Evolutionary conservation across 2,888 invertebrate species (phyloP), one percentile per base, ranked within the genome.

Genomic region (Lymantria monacha): DNA sequence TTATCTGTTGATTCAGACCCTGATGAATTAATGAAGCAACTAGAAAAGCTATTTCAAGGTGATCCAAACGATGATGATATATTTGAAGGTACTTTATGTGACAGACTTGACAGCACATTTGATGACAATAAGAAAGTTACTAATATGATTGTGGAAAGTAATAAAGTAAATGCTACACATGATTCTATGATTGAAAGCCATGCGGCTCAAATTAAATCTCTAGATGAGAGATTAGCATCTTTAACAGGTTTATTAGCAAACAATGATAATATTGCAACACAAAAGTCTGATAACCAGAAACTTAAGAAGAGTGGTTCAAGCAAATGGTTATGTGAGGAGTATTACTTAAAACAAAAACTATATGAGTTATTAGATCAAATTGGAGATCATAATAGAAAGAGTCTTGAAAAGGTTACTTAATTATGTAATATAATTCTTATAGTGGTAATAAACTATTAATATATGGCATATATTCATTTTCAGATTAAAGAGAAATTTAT

Each of bases 261-360:
- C 47, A 74, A 76, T 57, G 70, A 72, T 30, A 70, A 50, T 48
- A 42, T n/a, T 43, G 42, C 51, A n/a, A 58, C 59, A 42, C 70
- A 59, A 51, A 79, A 69, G 59, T 38, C 53, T 49, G 69, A 71
- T 15, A 69, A 38, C 33, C 51, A 61, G 43, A 70, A 69, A 60
- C 53, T 48, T 30, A 75, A 66, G 55, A 82, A 63, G 64, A 60
- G 60, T 49, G 67, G 66, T 41, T 65, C 70, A 30, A 83, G 75
- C 60, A 89, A 87, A 69, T 92, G 92, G 92, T 54, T 86, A 30
- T 91, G 92, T 72, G 91, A 92, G 63, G 85, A 87, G 57, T 89
- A 88, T 59, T 89, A 81, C 62, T 70, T 85, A 38, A 91, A 85
- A 70, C 73, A 77, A 44, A 78, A 77, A 57, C 68, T 91, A 8